Evolutionary conservation across 1,140 invertebrate genomes (phyloP).

Genomic region (Ceratina calcarata): DNA sequence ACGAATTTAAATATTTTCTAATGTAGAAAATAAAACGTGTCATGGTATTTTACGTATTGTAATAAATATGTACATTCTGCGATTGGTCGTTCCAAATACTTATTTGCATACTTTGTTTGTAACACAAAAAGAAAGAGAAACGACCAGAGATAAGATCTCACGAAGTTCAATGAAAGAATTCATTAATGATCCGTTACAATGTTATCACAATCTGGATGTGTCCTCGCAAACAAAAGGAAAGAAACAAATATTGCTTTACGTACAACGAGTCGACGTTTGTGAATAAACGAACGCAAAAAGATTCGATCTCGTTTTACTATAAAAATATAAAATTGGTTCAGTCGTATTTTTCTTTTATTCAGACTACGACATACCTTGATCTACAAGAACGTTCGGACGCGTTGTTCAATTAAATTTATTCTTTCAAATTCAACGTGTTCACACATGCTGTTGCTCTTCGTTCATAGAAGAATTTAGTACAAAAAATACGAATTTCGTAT

Average conservation of each 20-base stretch:
- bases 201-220: neutral
- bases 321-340: constrained; percentile 33
- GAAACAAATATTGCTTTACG: constrained; percentile 23
- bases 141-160: constrained; percentile 3
- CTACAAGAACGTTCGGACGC: constrained; percentile 1
- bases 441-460: constrained; percentile 3
- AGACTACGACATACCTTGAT: constrained; percentile 25
- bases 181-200: neutral
- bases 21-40: constrained; percentile 7
- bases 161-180: neutral
- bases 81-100: constrained; percentile 4
- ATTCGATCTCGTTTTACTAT: neutral
- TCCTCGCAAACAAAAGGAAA: neutral
- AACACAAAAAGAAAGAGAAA: neutral
- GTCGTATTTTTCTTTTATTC: neutral
- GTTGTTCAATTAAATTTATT: neutral
- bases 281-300: constrained; percentile 4
- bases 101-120: neutral
- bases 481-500: constrained; percentile 47
- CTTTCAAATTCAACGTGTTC: neutral
- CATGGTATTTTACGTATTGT: neutral
- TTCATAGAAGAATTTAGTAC: neutral
- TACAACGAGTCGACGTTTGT: constrained; percentile 24
- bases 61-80: neutral
- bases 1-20: constrained; percentile 8